Evolutionary conservation across 92 coral and sea anemone species (phyloP), one percentile per base, ranked within the genome.

Genomic region (Desmophyllum pertusum): DNA sequence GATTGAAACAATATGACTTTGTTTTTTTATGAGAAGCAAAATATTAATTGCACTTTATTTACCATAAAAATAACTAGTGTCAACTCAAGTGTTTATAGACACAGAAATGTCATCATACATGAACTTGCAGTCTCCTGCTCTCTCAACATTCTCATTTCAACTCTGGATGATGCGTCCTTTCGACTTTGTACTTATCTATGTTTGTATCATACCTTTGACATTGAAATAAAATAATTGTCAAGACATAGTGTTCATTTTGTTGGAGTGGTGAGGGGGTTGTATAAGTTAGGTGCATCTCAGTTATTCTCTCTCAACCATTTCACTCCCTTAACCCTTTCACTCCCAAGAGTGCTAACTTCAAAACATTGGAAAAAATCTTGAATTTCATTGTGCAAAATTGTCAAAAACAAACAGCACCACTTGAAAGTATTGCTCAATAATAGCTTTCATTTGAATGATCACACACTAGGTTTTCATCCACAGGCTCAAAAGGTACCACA

Each of bases 191-290:
- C 61, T 31, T 13, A 21, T 77, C 70, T 14, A 17, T 76, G 57
- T 61, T 59, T 62, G 72, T 40, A 62, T 6, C 35, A 40, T 78
- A 40, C 53, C 48, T 75, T n/a, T 39, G 64, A 65, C 30, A 61
- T 59, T 78, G 71, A 48, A 78, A 37, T 78, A 78, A 78, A 78
- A 65, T 10, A n/a, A 4, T 17, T 42, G 43, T 30, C 27, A 30
- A 29, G 71, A 33, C 10, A 70, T n/a, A 70, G 29, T n/a, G 31
- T 40, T 70, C 15, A 11, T 31, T 31, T 6, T 75, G 79, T 52
- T 45, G 40, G 36, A 48, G 37, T 17, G 15, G 9, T 50, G 40
- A 35, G 19, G 76, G 17, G 10, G 19, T n/a, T n/a, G n/a, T n/a
- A n/a, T n/a, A n/a, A n/a, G n/a, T n/a, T n/a, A n/a, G n/a, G 53